Conservation (phyloP, 1,140 invertebrate species). For the Homarus americanus region DNA sequence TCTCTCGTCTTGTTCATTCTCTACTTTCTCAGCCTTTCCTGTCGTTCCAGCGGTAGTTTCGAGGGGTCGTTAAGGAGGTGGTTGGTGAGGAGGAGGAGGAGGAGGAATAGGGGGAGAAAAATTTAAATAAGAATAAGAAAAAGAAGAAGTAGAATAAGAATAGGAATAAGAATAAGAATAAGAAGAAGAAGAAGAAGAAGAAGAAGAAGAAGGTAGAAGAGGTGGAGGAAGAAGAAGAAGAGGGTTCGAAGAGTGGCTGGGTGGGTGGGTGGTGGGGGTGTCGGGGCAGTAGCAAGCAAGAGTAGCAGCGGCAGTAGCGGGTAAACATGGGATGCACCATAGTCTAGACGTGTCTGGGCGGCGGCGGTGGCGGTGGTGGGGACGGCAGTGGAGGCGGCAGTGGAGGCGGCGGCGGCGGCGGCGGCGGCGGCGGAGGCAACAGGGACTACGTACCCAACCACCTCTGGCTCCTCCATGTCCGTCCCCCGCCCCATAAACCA, state of each 20-base stretch:
- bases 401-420: background rate
- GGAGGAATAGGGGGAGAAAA: no score
- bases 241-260: no score
- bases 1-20: no score
- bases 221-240: no score
- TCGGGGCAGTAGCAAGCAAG: background rate
- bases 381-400: background rate
- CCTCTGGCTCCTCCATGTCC: background rate
- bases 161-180: no score
- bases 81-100: background rate
- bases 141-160: no score
- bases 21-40: background rate
- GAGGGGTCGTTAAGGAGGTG: background rate
- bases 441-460: background rate
- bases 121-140: no score
- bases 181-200: no score
- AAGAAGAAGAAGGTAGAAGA: no score
- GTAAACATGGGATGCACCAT: background rate
- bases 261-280: background rate
- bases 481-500: slow-evolving; percentile 6
- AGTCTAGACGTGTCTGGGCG: slow-evolving; percentile 5
- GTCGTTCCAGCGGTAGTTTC: background rate
- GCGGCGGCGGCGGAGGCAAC: background rate
- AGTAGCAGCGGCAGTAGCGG: background rate
- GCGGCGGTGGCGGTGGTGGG: background rate